Evolutionary conservation across 2,888 invertebrate genomes (phyloP), one percentile per base, ranked within the genome.

Genomic region (Aphidoletes aphidimyza): DNA sequence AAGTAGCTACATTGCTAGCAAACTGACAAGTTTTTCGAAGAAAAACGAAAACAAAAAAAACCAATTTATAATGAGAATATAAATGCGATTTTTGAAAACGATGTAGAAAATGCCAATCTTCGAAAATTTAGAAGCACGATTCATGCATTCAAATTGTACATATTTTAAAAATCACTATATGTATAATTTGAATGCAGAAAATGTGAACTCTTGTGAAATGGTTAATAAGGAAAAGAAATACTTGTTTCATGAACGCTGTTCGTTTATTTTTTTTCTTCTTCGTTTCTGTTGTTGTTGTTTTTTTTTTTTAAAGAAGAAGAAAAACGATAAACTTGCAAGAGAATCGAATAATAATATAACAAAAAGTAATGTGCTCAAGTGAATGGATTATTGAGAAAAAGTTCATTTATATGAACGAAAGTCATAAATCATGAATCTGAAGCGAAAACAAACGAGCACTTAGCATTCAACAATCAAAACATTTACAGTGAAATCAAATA

Each of bases 401-500:
- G 30, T 69, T 30, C 54, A 69, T 30, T 69, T 69, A 69, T n/a
- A n/a, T n/a, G n/a, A n/a, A n/a, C 11, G 34, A 69, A 69, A 69
- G 69, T 69, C 69, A 69, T 69, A 69, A 69, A 69, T 69, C 30
- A 69, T 69, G 14, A 69, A 69, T 30, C 3, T 30, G 69, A 69
- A 69, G 30, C 69, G n/a, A 69, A 69, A 69, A 69, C 34, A 69
- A 69, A 30, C 34, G 69, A 30, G 30, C 30, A 69, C 69, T 69
- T 69, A 69, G 69, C 30, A n/a, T 47, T 22, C 14, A 0, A 3
- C 3, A 26, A 30, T 14, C 26, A 22, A 54, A 54, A 22, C 54
- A 54, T 54, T 54, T 19, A 69, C 69, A 69, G 0, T 69, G 30
- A 69, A 69, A 69, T 69, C 69, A 30, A 69, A 69, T 69, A 30